Evolutionary conservation across 2,888 invertebrate species (phyloP), one percentile per base, ranked within the genome.

Genomic region (Metellina segmentata): DNA sequence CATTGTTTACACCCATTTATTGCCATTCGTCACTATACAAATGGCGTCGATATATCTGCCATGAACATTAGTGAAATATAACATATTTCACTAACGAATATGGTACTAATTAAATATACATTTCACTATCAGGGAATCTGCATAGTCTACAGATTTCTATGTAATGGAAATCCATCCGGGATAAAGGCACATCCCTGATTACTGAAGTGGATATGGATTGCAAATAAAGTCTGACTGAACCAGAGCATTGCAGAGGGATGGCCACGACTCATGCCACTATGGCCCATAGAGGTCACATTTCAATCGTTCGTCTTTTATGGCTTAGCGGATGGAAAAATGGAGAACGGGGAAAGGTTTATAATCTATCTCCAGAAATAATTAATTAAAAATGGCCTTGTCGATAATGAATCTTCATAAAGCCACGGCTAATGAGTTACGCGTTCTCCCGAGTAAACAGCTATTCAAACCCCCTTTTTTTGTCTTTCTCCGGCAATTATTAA

Each of bases 381-480:
- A 86, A 86, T 86, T 86, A 86, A 86, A 86, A 86, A 86, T 71
- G 78, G 77, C 34, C 86, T 69, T 86, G 86, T 78, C 86, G 86
- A 86, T 86, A 86, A 86, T 86, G 86, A 86, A 86, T 86, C 86
- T 86, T 86, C 86, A 86, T 86, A 86, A 86, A 86, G 78, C 86
- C 86, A 86, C 70, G 86, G 86, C 86, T 86, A 86, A 86, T 86
- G 86, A 86, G 86, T 78, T 86, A 86, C 86, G 19, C 78, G 78
- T 70, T 86, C 86, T 86, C 20, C 49, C 86, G 86, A 71, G 78
- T 86, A 86, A 86, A 86, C 86, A 71, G 20, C 78, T 70, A 78
- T 78, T 86, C 78, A 85, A 85, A 85, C 75, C 52, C 78, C 49
- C 72, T n/a, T 70, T 16, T n/a, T 81, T 34, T 49, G 20, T 49